A percentile compares a stretch with the other conserved stretches of the same genome.
These are phyloP conservation scores for Tinamus major DNA, from an alignment of 2,797 vertebrate species.

Conservation along the genomic window DNA sequence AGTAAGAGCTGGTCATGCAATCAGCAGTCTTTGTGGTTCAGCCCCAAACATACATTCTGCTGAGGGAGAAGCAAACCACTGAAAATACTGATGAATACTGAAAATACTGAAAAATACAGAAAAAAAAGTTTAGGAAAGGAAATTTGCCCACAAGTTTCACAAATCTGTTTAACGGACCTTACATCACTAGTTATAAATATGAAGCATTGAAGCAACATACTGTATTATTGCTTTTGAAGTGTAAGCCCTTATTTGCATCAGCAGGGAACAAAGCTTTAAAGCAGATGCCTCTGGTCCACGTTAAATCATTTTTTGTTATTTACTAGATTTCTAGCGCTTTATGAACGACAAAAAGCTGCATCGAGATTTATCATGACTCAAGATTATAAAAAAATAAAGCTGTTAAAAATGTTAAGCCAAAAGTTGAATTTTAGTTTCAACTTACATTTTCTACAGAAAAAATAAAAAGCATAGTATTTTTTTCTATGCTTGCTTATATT, in stretches of 20 bases:
- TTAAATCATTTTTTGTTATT: not conserved
- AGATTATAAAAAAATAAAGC: not conserved
- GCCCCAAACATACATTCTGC: not conserved
- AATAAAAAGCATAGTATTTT: not conserved
- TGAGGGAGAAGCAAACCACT: not conserved
- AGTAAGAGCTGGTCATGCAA: not conserved
- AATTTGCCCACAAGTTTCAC: not conserved
- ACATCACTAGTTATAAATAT: not conserved
- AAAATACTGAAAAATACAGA: not conserved
- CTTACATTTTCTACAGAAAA: not conserved
- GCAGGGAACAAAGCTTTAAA: not conserved
- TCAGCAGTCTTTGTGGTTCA: not conserved
- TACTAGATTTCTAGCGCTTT: not conserved
- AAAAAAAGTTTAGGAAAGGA: not conserved
- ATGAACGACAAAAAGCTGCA: not conserved
- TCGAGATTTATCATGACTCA: not conserved
- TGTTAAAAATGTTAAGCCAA: not conserved
- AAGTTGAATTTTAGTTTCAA: not conserved
- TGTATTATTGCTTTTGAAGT: slow-evolving; percentile 10
- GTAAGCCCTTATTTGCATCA: not conserved
- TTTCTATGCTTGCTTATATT: not conserved
- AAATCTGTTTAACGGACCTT: not conserved
- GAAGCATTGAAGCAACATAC: not conserved
- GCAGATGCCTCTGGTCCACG: not conserved
- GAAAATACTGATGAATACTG: not conserved